These are phyloP conservation scores for Ammodramus savannarum DNA, from an alignment of 2,113 vertebrate genomes.

Conservation along the genomic window DNA sequence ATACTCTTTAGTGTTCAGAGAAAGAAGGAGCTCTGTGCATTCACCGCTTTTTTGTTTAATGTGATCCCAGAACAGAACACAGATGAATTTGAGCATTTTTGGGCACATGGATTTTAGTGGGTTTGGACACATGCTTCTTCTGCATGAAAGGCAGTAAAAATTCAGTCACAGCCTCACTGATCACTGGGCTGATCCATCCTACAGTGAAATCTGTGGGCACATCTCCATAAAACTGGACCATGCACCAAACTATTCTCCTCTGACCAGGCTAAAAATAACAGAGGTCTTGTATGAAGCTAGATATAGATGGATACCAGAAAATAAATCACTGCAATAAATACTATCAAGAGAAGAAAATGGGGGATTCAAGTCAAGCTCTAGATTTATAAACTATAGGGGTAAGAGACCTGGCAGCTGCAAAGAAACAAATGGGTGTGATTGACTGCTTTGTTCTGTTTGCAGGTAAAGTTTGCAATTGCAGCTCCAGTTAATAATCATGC, in stretches of 20 bases:
- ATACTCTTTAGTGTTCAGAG: neutral
- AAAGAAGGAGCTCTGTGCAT: neutral
- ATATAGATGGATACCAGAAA: neutral
- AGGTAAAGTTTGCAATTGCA: neutral
- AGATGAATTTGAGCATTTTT: neutral
- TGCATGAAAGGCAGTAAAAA: neutral
- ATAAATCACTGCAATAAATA: neutral
- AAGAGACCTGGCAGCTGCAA: neutral
- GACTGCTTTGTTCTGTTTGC: conserved; percentile 26
- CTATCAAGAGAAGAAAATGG: neutral
- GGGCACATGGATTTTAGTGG: neutral
- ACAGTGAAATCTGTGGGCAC: neutral
- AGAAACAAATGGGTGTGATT: neutral
- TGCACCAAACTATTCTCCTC: neutral
- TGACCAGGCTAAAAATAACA: neutral
- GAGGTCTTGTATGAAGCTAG: neutral
- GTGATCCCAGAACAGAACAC: neutral
- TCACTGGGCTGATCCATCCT: neutral
- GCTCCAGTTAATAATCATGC: neutral
- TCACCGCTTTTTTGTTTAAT: neutral
- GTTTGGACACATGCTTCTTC: neutral
- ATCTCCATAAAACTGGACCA: neutral
- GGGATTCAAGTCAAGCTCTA: neutral
- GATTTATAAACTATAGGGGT: neutral
- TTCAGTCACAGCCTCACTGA: neutral